Base-by-base conservation (phyloP, 2,888 invertebrate genomes). In the Choreutis nemorana region DNA sequence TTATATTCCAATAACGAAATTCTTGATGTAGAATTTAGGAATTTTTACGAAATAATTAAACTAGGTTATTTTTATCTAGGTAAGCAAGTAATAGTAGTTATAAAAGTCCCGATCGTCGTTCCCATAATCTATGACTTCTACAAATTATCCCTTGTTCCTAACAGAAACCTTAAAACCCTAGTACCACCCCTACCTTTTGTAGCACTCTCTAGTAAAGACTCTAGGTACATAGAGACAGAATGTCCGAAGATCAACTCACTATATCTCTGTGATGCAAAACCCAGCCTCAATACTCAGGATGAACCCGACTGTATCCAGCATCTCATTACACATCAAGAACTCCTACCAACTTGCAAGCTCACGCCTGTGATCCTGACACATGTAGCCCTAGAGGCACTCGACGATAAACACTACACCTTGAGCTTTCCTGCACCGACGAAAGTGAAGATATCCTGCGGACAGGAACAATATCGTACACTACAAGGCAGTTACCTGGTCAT, bases 371-470 rank as follows among this genome's bases (percentile, higher is more conserved):
- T 16, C 1, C 9, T 41, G 5, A 15, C 14, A 8, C 33, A 16
- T n/a, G 31, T 28, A 29, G 41, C 37, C 1, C 13, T 39, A 5
- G 42, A 43, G 28, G 14, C 36, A 35, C 34, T 45, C 0, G 43
- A 45, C 14, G 43, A 42, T 5, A 34, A 35, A 26, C 39, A 34
- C 29, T 44, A 40, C 25, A 28, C 31, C 8, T 23, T 40, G 9
- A 34, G 23, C 13, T 44, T 40, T 25, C 41, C 43, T 1, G 16
- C 7, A n/a, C 30, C 34, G 3, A 40, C 41, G 5, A 41, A 40
- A 28, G 24, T 39, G 5, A 32, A 34, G 10, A 22, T 33, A 27
- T 36, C 31, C 9, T 45, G 42, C 16, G 34, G 35, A 8, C 41
- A 39, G 18, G 36, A 43, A 25, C 11, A 30, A 4, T 42, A 36